Conservation (phyloP, 2,797 vertebrate species). For the Siniperca obscura region DNA sequence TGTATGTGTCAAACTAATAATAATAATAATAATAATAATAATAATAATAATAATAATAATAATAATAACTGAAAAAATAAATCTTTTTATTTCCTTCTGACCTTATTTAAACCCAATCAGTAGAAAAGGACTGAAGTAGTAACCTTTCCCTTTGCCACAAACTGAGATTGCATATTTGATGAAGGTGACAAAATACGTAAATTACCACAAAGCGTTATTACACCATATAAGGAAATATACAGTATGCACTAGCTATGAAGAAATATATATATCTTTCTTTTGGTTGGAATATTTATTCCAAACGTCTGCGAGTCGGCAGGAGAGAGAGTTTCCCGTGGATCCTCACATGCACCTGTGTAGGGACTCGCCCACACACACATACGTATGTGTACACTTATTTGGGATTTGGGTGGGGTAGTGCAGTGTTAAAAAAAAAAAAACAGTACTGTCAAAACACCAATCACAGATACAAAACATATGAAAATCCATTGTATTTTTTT, state of each 20-base stretch:
- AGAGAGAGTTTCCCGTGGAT: too few relatives aligned
- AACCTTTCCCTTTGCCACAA: neutral
- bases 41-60: too few relatives aligned
- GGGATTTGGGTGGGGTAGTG: neutral
- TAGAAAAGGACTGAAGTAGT: neutral
- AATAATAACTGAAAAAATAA: neutral
- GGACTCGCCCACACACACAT: too few relatives aligned
- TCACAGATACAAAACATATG: neutral
- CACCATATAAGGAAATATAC: neutral
- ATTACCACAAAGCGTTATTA: neutral
- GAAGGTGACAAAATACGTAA: neutral
- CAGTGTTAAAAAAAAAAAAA: neutral
- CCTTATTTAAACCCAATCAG: neutral
- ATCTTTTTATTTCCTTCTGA: neutral
- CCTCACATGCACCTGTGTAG: too few relatives aligned
- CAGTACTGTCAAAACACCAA: neutral
- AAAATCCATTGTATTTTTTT: neutral
- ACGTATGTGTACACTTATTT: too few relatives aligned
- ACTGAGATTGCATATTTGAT: neutral
- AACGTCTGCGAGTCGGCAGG: too few relatives aligned
- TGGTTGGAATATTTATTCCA: too few relatives aligned
- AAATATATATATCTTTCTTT: neutral
- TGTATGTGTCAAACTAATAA: too few relatives aligned
- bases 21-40: neutral
- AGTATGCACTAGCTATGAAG: neutral